Evolutionary conservation across 30 jellyfish, hydroid and myxozoan genomes (phyloP), one percentile per base, ranked within the genome.

Genomic region (Cassiopea andromeda): DNA sequence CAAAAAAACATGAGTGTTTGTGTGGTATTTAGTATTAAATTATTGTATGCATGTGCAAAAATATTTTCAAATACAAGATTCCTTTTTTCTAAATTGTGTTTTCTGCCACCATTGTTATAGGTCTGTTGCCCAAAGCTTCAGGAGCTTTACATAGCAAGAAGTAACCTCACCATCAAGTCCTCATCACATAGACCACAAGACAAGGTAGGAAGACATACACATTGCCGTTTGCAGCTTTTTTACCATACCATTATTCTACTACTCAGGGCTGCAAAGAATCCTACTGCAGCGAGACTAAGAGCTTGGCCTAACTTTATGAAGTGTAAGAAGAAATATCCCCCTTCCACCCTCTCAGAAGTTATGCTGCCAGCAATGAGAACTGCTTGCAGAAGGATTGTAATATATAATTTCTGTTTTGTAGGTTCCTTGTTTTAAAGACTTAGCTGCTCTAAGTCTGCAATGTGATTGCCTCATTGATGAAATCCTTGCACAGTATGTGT

Each of bases 61-160:
- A 27, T 27, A 27, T 27, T 27, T 27, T 27, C 38, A 27, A 27
- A 27, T 27, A 27, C 38, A 27, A 27, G 38, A 27, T 27, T 27
- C 38, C 38, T 27, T 27, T 27, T 27, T 27, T 27, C 38, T 27
- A 6, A 54, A 3, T 54, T 54, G 12, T 54, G 64, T 54, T 6
- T 54, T 3, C 64, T 54, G 64, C 82, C 17, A 57, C 45, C 64
- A 14, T 17, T 85, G 71, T 50, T 85, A 10, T 10, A 91, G 89
- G 80, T 48, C 70, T 46, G 92, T 12, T 91, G 91, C 87, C 94
- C 93, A 59, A n/a, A 81, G 1, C 87, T 91, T 67, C 88, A 84
- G 58, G 97, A 84, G 70, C 80, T 91, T 4, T 91, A 84, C 80
- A 78, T 91, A 45, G 88, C 94, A 54, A 84, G 78, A 47, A 58